A percentile compares a stretch with the other conserved stretches of the same genome.
These are phyloP conservation scores for Daptonema setosum DNA, from an alignment of 2,888 invertebrate genomes.

Conservation along the genomic window DNA sequence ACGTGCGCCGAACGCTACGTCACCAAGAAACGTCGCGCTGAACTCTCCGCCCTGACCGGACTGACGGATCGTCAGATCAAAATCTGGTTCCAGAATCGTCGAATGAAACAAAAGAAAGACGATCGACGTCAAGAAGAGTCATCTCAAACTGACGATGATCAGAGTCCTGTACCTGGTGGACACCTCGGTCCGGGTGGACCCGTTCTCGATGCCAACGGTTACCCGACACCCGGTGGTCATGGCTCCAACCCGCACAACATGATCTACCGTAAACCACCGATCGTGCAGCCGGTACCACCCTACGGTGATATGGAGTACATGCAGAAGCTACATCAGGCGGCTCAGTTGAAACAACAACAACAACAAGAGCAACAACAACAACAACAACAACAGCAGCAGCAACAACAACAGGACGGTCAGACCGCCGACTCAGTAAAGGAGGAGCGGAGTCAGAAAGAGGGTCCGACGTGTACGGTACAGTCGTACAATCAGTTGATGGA, in stretches of 20 bases:
- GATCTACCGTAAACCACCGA: not conserved
- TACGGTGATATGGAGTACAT: not conserved
- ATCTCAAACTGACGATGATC: constrained; percentile 5
- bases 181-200: not conserved
- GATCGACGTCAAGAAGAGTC: constrained; percentile 25
- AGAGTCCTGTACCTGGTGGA: not conserved
- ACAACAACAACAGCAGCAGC: not conserved
- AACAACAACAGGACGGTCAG: not conserved
- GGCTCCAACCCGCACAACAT: no score
- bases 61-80: constrained; percentile 88
- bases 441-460: no score
- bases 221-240: no score
- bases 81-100: constrained; percentile 97
- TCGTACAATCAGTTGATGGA: no score
- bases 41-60: constrained; percentile 81
- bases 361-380: not conserved
- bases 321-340: not conserved
- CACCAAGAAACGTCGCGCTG: constrained; percentile 94
- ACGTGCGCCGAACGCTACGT: constrained; percentile 79
- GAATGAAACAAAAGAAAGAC: constrained; percentile 98
- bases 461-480: no score
- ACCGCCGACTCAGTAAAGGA: no score
- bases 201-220: not conserved
- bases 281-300: not conserved
- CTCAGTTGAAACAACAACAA: not conserved